These are phyloP conservation scores for Dorcus parallelipipedus DNA, from an alignment of 2,888 invertebrate genomes.

Conservation along the genomic window DNA sequence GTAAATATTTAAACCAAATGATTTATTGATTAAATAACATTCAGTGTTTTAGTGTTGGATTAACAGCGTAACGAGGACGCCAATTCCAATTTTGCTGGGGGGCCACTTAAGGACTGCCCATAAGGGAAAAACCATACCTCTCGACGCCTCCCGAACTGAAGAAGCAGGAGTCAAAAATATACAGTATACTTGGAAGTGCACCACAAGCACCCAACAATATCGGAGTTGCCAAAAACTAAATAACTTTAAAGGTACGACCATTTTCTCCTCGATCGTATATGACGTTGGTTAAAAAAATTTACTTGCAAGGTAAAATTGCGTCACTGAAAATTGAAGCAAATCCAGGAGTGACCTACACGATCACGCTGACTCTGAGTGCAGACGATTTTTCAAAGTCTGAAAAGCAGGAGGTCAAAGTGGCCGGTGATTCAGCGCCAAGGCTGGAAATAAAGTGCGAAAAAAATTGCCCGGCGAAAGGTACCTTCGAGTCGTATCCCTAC, in stretches of 20 bases:
- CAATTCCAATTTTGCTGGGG: not conserved
- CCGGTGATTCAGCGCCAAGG: not conserved
- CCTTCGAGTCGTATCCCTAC: not conserved
- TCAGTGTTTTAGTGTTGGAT: conserved; percentile 9
- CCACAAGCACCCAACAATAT: not conserved
- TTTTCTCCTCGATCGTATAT: not conserved
- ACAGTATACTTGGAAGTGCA: conserved; percentile 1
- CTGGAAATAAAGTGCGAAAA: conserved; percentile 11
- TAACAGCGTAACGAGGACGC: conserved; percentile 1
- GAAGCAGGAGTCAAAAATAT: conserved; percentile 1
- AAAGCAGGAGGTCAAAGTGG: conserved; percentile 1
- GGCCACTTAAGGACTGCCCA: conserved; percentile 5
- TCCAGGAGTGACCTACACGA: not conserved
- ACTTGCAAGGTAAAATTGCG: conserved; percentile 4
- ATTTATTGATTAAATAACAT: not conserved
- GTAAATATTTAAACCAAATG: not conserved
- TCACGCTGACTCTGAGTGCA: not conserved
- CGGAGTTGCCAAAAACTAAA: not conserved
- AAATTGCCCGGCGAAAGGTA: conserved; percentile 6
- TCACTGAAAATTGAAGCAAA: not conserved
- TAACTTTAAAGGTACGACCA: not conserved
- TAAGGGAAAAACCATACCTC: not conserved
- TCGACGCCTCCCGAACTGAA: conserved; percentile 3
- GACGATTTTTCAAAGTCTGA: not conserved
- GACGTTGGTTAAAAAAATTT: not conserved